Conservation (phyloP, 2,113 vertebrate genomes). For the Actenoides lindsayi region DNA sequence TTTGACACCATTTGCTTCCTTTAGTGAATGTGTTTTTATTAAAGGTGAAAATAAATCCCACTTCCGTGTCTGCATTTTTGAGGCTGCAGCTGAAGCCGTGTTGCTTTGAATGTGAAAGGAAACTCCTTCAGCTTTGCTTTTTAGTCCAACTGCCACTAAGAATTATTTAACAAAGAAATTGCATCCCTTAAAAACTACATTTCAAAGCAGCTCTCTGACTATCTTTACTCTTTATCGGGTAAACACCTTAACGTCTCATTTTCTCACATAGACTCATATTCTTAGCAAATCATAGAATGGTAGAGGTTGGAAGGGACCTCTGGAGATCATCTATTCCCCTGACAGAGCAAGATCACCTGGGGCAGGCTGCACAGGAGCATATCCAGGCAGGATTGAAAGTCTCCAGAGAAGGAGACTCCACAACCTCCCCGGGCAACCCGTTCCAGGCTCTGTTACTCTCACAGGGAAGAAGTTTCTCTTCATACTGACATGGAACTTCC, state of each 20-base stretch:
- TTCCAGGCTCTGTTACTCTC: no score
- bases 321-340: neutral
- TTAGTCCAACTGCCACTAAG: neutral
- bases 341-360: no score
- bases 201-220: neutral
- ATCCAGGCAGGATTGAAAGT: no score
- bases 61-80: neutral
- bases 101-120: conserved; percentile 19
- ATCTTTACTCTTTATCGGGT: neutral
- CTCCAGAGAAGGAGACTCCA: no score
- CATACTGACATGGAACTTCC: no score
- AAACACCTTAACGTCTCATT: neutral
- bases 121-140: neutral
- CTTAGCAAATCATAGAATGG: no score
- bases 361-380: no score
- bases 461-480: no score
- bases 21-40: neutral
- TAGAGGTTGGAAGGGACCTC: no score
- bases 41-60: neutral
- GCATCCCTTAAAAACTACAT: neutral
- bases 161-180: neutral
- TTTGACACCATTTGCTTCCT: neutral
- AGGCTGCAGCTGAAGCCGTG: neutral
- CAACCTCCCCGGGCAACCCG: no score
- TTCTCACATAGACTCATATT: neutral